These are phyloP conservation scores for Clarias batrachus DNA, from an alignment of 2,113 vertebrate species.

Conservation along the genomic window DNA sequence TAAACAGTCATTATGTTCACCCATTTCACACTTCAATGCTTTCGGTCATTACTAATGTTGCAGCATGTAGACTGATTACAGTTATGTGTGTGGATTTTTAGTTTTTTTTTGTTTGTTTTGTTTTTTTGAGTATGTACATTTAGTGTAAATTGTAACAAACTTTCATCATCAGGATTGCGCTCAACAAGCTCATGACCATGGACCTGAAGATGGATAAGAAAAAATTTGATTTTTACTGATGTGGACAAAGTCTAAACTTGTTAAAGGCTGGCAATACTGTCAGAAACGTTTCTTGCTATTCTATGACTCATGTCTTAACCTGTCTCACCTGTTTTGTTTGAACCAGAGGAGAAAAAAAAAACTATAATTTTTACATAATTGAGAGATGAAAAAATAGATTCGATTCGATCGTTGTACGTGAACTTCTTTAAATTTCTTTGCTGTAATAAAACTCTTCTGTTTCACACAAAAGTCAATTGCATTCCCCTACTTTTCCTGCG, in stretches of 20 bases:
- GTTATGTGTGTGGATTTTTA: not conserved
- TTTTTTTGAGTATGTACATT: not conserved
- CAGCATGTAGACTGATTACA: not conserved
- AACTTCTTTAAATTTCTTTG: slow-evolving; percentile 41
- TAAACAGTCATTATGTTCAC: not conserved
- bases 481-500: slow-evolving; percentile 39
- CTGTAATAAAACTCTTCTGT: slow-evolving; percentile 33
- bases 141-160: not conserved
- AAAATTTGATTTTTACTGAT: slow-evolving; percentile 10
- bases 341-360: slow-evolving; percentile 5
- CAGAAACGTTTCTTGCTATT: slow-evolving; percentile 29
- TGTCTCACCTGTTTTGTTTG: slow-evolving; percentile 47
- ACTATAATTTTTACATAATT: not conserved
- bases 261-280: slow-evolving; percentile 30
- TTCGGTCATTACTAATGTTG: not conserved
- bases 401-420: slow-evolving; percentile 4
- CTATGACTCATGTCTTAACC: slow-evolving; percentile 50
- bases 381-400: not conserved
- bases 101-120: not conserved
- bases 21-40: slow-evolving; percentile 18
- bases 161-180: not conserved
- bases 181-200: not conserved
- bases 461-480: slow-evolving; percentile 42
- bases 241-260: slow-evolving; percentile 49
- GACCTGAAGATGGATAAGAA: not conserved